phyloP scores from a whole-genome alignment of 2,113 vertebrate genomes.

The Oryctolagus cuniculus region DNA sequence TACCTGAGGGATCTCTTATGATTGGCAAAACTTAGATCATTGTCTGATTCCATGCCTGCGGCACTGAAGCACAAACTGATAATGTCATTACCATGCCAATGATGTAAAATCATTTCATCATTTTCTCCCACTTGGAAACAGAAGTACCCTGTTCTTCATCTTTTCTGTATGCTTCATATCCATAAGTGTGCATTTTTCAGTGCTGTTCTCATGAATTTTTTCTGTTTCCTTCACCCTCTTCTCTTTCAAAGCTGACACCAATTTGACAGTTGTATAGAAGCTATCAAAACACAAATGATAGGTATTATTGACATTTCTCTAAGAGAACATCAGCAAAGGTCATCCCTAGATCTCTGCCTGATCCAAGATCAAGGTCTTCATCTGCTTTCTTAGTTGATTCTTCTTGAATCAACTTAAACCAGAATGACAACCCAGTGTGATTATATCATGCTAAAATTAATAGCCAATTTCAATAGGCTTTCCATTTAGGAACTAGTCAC shows the following conservation, averaged over 20 bases:
- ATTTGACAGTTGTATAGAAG: conserved; percentile 71
- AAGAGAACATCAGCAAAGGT: conserved; percentile 74
- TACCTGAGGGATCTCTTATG: neutral
- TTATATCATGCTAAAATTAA: conserved; percentile 75
- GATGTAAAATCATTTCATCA: conserved; percentile 76
- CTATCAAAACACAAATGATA: conserved; percentile 73
- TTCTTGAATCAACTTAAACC: conserved; percentile 77
- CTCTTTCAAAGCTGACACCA: conserved; percentile 77
- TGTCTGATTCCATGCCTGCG: conserved; percentile 68
- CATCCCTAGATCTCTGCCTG: conserved; percentile 72
- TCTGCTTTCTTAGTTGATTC: neutral
- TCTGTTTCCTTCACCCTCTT: conserved; percentile 74
- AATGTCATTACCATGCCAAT: conserved; percentile 60
- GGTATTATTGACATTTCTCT: conserved; percentile 70
- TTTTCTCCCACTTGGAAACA: conserved; percentile 76
- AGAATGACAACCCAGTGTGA: conserved; percentile 68
- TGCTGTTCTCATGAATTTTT: conserved; percentile 65
- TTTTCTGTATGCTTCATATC: conserved; percentile 61
- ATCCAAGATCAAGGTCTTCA: conserved; percentile 64
- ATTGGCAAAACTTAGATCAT: neutral
- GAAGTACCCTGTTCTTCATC: conserved; percentile 65
- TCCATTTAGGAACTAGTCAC: conserved; percentile 67
- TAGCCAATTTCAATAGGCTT: conserved; percentile 72
- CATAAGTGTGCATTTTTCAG: conserved; percentile 70
- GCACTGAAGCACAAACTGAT: conserved; percentile 71